Evolutionary conservation across 2,797 vertebrate genomes (phyloP), one percentile per base, ranked within the genome.

Genomic region (Fistularia tabacaria): DNA sequence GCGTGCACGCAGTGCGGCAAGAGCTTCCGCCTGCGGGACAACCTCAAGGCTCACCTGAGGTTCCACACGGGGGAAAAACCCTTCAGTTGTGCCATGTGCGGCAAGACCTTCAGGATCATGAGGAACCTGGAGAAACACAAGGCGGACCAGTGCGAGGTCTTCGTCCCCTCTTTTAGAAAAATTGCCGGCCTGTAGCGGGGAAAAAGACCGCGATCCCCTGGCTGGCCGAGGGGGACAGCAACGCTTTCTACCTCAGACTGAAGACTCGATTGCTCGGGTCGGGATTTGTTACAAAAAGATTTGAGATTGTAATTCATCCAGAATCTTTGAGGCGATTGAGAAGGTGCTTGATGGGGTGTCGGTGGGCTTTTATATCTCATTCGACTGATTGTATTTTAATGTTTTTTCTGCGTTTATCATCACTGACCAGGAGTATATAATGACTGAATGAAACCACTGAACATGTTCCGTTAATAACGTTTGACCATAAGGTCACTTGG

Each of bases 41-140:
- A 86, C 40, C 83, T 92, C 38, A 91, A 87, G 52, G 71, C 85
- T 0, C 90, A 91, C 45, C 60, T 88, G 72, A 79, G 88, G 64
- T 90, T 90, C 51, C 90, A 91, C 82, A 68, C 76, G 0, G 89
- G 90, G 8, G 89, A 91, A 47, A 89, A 89, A 55, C 91, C 89
- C 0, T 92, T 72, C 59, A 67, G 14, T 45, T 91, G 91, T 60
- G 11, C 41, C 45, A 4, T 51, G 0, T 92, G 91, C 11, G 62
- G 81, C 0, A 90, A 89, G 69, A 79, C 14, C 11, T 92, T 90
- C 82, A 63, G 90, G 51, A 87, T 90, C 56, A 14, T 51, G 63
- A 82, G 74, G 45, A 92, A 91, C 41, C 76, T 90, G 46, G 77
- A 89, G 59, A 85, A 81, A 45, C 91, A 92, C 68, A 73, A 66